phyloP scores from a whole-genome alignment of 2,113 vertebrate species.

The Polypterus senegalus region DNA sequence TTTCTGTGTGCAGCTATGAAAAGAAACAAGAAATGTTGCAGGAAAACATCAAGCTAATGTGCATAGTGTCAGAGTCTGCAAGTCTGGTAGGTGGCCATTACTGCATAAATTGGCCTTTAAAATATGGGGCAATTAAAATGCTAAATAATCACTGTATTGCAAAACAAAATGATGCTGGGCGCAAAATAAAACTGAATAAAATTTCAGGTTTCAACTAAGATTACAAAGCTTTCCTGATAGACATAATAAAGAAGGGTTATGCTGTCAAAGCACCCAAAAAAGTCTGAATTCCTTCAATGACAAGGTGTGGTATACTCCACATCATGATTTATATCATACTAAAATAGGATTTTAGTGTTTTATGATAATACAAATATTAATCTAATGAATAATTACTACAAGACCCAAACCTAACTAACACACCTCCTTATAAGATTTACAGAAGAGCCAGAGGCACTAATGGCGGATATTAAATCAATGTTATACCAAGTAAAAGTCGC shows the following conservation, averaged over 20 bases:
- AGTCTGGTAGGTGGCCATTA: slow-evolving; percentile 1
- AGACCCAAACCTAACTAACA: no score
- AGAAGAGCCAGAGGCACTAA: no score
- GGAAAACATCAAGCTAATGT: slow-evolving; percentile 1
- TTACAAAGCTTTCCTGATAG: slow-evolving; percentile 1
- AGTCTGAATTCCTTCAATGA: neutral
- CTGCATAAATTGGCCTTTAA: neutral
- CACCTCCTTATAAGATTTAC: no score
- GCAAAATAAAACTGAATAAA: neutral
- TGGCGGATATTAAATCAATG: no score
- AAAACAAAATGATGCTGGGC: neutral
- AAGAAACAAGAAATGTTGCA: neutral
- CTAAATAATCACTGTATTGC: neutral
- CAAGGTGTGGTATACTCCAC: slow-evolving; percentile 12
- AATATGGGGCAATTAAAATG: neutral
- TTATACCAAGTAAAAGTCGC: no score
- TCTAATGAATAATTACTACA: no score
- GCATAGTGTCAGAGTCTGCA: neutral
- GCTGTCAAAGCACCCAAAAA: neutral
- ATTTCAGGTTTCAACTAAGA: slow-evolving; percentile 1
- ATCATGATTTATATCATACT: slow-evolving; percentile 5
- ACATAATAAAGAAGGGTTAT: neutral
- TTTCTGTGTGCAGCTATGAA: neutral
- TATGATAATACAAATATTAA: no score
- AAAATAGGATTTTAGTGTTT: no score